A percentile compares a stretch with the other conserved stretches of the same genome.
These are phyloP conservation scores for Slavum lentiscoides DNA, from an alignment of 2,888 invertebrate species.

Conservation along the genomic window DNA sequence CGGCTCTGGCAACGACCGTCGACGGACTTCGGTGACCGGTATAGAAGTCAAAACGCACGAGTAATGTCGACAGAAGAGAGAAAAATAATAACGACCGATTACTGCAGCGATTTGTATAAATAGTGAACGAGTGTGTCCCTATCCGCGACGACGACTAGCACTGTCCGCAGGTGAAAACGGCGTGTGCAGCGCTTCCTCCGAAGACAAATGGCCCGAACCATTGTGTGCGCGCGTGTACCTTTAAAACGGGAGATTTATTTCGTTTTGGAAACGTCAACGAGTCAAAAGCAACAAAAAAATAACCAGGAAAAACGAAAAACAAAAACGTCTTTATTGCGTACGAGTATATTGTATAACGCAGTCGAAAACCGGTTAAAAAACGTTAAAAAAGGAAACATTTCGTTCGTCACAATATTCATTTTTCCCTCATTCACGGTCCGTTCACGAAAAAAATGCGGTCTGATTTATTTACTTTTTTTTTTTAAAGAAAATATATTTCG, in stretches of 20 bases:
- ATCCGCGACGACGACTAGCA: too few relatives aligned
- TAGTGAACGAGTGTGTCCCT: too few relatives aligned
- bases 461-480: too few relatives aligned
- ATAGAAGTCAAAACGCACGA: too few relatives aligned
- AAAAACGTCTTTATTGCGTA: neutral
- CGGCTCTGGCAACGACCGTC: too few relatives aligned
- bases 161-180: neutral
- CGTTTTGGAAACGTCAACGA: neutral
- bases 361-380: slow-evolving; percentile 27
- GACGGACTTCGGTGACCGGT: too few relatives aligned
- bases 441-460: neutral
- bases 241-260: slow-evolving; percentile 36
- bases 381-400: neutral
- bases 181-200: neutral
- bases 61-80: too few relatives aligned
- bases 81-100: too few relatives aligned
- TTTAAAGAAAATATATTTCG: too few relatives aligned
- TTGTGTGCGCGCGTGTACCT: too few relatives aligned
- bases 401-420: neutral
- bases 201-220: slow-evolving; percentile 16
- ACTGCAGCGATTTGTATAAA: too few relatives aligned
- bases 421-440: slow-evolving; percentile 2
- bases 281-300: too few relatives aligned
- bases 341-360: neutral
- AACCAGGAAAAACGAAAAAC: neutral